These are phyloP conservation scores for Xiphophorus birchmanni DNA, from an alignment of 2,797 vertebrate species.

Conservation along the genomic window DNA sequence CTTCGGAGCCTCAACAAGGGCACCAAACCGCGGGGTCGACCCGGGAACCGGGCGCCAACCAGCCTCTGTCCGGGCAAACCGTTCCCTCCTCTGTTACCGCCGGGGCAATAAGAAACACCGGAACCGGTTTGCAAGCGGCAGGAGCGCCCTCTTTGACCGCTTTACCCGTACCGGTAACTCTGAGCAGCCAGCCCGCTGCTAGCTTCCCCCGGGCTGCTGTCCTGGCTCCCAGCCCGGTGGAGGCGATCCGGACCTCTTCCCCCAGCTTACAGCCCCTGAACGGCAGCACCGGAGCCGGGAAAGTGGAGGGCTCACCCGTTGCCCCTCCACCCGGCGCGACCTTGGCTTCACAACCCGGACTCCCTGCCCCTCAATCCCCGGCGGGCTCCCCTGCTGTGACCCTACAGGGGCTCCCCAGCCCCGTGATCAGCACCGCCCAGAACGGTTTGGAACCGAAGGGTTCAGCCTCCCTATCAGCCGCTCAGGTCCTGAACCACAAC, in stretches of 20 bases:
- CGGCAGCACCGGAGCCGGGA: constrained; percentile 67
- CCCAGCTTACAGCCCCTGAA: constrained; percentile 75
- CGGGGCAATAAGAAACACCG: constrained; percentile 61
- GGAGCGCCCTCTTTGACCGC: constrained; percentile 64
- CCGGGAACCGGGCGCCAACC: constrained; percentile 66
- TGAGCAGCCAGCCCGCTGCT: constrained; percentile 64
- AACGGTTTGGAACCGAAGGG: constrained; percentile 81
- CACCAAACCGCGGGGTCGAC: constrained; percentile 75
- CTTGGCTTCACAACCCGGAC: constrained; percentile 53
- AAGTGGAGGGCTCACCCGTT: constrained; percentile 63
- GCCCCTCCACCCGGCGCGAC: constrained; percentile 37
- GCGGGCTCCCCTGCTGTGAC: constrained; percentile 62
- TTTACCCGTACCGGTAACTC: constrained; percentile 74
- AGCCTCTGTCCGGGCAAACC: constrained; percentile 66
- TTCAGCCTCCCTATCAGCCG: constrained; percentile 52
- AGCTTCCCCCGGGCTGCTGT: constrained; percentile 71
- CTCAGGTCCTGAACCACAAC: constrained; percentile 79
- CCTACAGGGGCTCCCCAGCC: constrained; percentile 74
- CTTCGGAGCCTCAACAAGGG: constrained; percentile 79
- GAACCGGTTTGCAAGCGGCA: constrained; percentile 67
- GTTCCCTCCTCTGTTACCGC: constrained; percentile 65
- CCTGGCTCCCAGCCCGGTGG: constrained; percentile 47
- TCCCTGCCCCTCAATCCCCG: constrained; percentile 58
- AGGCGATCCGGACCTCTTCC: constrained; percentile 57
- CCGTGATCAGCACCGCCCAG: constrained; percentile 73